These are phyloP conservation scores for Adineta ricciae DNA, from an alignment of 2,888 invertebrate genomes.

Conservation along the genomic window DNA sequence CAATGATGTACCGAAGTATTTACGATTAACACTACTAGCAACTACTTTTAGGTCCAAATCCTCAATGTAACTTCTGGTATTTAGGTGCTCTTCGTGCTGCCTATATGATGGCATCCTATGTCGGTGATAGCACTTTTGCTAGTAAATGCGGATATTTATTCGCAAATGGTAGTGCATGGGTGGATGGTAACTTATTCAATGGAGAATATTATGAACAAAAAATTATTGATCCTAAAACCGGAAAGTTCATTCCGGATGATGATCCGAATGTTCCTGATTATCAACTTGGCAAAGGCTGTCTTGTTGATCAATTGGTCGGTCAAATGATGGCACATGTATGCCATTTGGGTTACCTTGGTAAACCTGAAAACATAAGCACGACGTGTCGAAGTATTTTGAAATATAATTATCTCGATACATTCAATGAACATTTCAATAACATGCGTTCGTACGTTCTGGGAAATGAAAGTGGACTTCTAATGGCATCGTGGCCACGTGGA, in stretches of 20 bases:
- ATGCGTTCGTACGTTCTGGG: neutral
- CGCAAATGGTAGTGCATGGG: neutral
- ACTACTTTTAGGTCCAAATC: neutral
- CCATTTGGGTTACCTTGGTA: neutral
- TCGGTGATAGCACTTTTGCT: neutral
- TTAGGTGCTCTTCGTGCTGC: neutral
- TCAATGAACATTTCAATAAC: neutral
- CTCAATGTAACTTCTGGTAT: constrained; percentile 1
- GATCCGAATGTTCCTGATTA: constrained; percentile 1
- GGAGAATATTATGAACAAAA: constrained; percentile 4
- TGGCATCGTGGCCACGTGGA: neutral
- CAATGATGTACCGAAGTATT: no score
- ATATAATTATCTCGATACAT: constrained; percentile 2
- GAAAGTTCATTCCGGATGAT: neutral
- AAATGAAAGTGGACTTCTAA: neutral
- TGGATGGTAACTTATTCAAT: neutral
- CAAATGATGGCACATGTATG: neutral
- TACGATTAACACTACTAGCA: no score
- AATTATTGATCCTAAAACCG: neutral
- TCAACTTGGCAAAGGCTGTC: neutral
- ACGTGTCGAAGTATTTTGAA: neutral
- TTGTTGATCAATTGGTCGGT: neutral
- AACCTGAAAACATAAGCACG: neutral
- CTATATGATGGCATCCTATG: neutral
- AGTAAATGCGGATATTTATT: neutral